Percentiles rank a stretch among this genome's conserved stretches.
These are phyloP conservation scores for Chrosomus eos DNA, from an alignment of 2,797 vertebrate species.

Conservation along the genomic window DNA sequence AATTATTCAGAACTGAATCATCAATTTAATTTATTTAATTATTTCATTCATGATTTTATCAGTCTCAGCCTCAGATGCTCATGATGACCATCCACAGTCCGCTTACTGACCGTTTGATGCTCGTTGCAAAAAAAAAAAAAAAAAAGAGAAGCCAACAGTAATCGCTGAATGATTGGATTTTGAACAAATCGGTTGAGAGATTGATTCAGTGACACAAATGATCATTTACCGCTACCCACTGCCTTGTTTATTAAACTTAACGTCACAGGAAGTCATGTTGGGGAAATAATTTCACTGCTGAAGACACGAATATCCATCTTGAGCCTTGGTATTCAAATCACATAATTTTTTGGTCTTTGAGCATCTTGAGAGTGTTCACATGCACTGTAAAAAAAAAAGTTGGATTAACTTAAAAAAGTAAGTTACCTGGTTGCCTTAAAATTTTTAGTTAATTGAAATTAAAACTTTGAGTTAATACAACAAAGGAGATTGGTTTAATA, in stretches of 20 bases:
- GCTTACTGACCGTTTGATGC: no score
- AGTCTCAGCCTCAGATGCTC: neutral
- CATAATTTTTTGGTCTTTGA: neutral
- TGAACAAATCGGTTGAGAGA: neutral
- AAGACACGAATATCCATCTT: neutral
- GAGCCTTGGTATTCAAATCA: slow-evolving; percentile 4
- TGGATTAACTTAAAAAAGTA: no score
- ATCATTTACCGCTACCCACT: neutral
- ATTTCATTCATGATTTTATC: neutral
- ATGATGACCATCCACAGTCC: no score
- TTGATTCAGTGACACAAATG: neutral
- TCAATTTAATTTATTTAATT: neutral
- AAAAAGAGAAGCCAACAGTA: neutral
- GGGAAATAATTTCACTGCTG: neutral
- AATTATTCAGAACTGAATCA: neutral
- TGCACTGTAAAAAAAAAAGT: no score
- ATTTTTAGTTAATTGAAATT: no score
- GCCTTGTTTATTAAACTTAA: neutral
- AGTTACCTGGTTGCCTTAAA: no score
- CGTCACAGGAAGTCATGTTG: neutral
- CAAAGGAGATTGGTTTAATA: no score
- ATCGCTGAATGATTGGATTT: neutral
- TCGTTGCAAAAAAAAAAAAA: no score
- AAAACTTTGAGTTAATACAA: no score
- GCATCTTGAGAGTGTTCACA: slow-evolving; percentile 32